Evolutionary conservation across 2,888 invertebrate genomes (phyloP), one percentile per base, ranked within the genome.

Genomic region (Colletes collaris): DNA sequence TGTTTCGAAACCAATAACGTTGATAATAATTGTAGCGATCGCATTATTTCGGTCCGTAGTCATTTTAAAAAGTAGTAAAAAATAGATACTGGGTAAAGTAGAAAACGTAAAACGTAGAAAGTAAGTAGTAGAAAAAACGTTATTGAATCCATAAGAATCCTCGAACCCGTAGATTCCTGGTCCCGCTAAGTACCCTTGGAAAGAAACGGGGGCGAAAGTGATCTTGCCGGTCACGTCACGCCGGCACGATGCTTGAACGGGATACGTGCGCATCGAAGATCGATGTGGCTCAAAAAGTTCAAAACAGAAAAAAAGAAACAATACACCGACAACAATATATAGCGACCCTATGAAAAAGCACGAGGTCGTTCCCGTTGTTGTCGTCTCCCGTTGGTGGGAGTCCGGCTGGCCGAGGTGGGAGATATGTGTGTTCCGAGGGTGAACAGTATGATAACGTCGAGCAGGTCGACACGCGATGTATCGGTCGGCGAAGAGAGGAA

Each of bases 381-480:
- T 86, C 68, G 59, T 69, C 83, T 83, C 79, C 69, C 80, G 83
- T 70, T 81, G 79, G 87, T 82, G 82, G 87, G 86, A 86, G 79
- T 58, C 76, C 70, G 74, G 63, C 49, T 50, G 76, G 52, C 56
- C 68, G 64, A 71, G 77, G 82, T 78, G 79, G 80, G 74, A 77
- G 78, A 75, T 79, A 81, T 86, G 80, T 86, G 73, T 83, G 81
- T 77, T 83, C 83, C 70, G 79, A 86, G 87, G 84, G 86, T 83
- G 81, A 82, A 82, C 81, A 79, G 73, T 80, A 86, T 79, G 87
- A 87, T 84, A 86, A 86, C 84, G 88, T 86, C 87, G 84, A 87
- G 84, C 86, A 70, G 81, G 84, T 86, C 84, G 86, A 80, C 83
- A 87, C 81, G 83, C 83, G 86, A 88, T 80, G 85, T 87, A 87